These are phyloP conservation scores for Drosophila setosimentum DNA, from an alignment of 2,888 invertebrate species.

Conservation along the genomic window DNA sequence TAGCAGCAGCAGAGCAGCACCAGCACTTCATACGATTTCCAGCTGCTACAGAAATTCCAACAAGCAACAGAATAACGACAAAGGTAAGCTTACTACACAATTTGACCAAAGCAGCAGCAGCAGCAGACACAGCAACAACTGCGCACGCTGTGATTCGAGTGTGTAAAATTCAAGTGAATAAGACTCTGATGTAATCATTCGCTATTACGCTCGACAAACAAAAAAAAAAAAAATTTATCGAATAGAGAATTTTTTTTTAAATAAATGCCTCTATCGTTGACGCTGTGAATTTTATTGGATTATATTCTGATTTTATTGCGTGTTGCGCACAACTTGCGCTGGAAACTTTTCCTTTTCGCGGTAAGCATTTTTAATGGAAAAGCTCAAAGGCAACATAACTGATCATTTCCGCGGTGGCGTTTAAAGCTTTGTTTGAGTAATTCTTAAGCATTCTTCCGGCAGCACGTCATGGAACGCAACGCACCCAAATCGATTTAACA, in stretches of 20 bases:
- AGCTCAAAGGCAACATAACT: not conserved
- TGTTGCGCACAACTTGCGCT: slow-evolving; percentile 15
- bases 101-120: slow-evolving; percentile 43
- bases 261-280: not conserved
- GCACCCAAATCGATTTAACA: slow-evolving; percentile 57
- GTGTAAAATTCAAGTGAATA: slow-evolving; percentile 65
- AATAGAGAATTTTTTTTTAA: slow-evolving; percentile 8
- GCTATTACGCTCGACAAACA: slow-evolving; percentile 60
- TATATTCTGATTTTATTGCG: slow-evolving; percentile 18
- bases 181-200: slow-evolving; percentile 79
- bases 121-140: not conserved
- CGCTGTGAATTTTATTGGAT: slow-evolving; percentile 6
- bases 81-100: slow-evolving; percentile 67
- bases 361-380: slow-evolving; percentile 40
- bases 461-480: slow-evolving; percentile 8
- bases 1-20: slow-evolving; percentile 22
- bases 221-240: slow-evolving; percentile 30
- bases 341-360: slow-evolving; percentile 21
- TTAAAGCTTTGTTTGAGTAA: slow-evolving; percentile 15
- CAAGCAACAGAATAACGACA: slow-evolving; percentile 41
- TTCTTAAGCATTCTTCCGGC: slow-evolving; percentile 9
- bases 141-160: slow-evolving; percentile 31
- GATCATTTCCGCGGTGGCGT: not conserved
- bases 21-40: slow-evolving; percentile 33
- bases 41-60: slow-evolving; percentile 31